A percentile compares a stretch with the other conserved stretches of the same genome.
Conservation (phyloP, 2,888 invertebrate genomes). For the Rotaria sp. region DNA sequence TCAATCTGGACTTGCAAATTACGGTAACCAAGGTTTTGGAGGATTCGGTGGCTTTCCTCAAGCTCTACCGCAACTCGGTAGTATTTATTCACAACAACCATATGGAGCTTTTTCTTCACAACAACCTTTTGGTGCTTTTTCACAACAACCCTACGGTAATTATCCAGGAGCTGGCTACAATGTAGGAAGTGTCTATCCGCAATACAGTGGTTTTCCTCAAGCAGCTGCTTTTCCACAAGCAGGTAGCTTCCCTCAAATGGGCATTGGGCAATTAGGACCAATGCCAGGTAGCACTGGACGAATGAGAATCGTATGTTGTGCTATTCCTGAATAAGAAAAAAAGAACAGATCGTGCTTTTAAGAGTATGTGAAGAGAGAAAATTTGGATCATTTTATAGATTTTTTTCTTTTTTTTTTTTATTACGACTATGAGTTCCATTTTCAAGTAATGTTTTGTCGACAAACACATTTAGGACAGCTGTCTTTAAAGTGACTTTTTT, state of each 20-base stretch:
- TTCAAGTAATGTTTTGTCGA: not conserved
- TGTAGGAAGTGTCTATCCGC: not conserved
- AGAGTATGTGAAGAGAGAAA: not conserved
- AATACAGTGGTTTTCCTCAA: not conserved
- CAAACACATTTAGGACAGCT: not conserved
- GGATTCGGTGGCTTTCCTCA: not conserved
- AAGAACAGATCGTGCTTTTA: not conserved
- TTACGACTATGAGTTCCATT: not conserved
- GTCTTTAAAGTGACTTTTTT: not conserved
- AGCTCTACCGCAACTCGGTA: not conserved
- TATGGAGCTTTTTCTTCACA: not conserved
- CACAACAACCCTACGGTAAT: not conserved
- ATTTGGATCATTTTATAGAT: not conserved
- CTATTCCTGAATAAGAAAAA: slow-evolving; percentile 12
- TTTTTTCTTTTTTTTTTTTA: not conserved
- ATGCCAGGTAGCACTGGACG: not conserved
- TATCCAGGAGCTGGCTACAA: not conserved
- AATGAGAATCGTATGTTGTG: not conserved
- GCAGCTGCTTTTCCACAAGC: not conserved
- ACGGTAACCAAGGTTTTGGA: not conserved
- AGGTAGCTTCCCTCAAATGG: not conserved
- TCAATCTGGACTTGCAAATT: not conserved
- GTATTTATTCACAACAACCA: not conserved
- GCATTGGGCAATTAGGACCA: not conserved
- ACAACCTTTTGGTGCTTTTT: not conserved